Evolutionary conservation across 2,113 vertebrate species (phyloP).

Genomic region (Pycnonotus jocosus): DNA sequence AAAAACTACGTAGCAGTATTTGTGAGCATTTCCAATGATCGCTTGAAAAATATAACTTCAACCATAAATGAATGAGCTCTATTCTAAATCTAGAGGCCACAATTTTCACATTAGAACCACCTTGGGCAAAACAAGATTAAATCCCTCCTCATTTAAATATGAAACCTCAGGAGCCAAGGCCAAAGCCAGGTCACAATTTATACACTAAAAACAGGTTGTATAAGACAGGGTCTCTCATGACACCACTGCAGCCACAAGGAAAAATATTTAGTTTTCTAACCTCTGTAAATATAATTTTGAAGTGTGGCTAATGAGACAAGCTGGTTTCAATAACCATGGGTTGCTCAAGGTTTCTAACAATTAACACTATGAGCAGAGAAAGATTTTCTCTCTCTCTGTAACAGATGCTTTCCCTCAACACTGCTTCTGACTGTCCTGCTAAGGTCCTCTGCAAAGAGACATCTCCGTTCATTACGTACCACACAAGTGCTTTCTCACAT

Average conservation of each 20-base stretch:
- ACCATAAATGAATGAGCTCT: background rate
- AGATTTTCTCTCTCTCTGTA: background rate
- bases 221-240: background rate
- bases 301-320: background rate
- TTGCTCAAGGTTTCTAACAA: background rate
- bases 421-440: background rate
- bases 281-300: constrained; percentile 16
- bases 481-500: background rate
- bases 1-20: background rate
- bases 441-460: background rate
- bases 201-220: background rate
- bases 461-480: rapidly evolving
- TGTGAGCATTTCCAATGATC: background rate
- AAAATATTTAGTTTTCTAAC: constrained; percentile 41
- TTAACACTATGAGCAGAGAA: background rate
- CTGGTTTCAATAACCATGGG: background rate
- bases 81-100: background rate
- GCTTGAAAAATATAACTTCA: background rate
- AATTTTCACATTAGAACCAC: background rate
- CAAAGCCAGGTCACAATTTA: background rate
- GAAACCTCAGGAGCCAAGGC: background rate
- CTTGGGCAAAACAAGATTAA: background rate
- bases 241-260: background rate
- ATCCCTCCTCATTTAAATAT: background rate
- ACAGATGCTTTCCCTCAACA: background rate